A percentile compares a stretch with the other conserved stretches of the same genome.
Conservation (phyloP, 2,113 vertebrate genomes). For the Delphinus delphis region DNA sequence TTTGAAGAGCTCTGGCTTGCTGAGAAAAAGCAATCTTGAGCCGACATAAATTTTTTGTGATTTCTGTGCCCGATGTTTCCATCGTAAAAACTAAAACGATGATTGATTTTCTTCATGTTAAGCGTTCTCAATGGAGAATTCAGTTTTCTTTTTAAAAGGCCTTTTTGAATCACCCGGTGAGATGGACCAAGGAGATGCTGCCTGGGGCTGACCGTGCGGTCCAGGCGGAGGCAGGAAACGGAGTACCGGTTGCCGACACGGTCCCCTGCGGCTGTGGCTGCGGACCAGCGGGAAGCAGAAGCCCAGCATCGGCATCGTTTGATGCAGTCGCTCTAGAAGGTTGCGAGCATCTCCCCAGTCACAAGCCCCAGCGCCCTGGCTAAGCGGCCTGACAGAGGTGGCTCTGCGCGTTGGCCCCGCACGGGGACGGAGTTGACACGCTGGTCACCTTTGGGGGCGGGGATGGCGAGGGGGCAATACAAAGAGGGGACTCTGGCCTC, state of each 20-base stretch:
- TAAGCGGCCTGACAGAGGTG: background rate
- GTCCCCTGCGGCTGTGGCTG: background rate
- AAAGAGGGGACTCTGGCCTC: background rate
- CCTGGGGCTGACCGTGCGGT: background rate
- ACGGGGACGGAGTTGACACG: background rate
- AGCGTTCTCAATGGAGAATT: background rate
- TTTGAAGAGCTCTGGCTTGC: background rate
- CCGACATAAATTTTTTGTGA: background rate
- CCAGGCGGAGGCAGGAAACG: background rate
- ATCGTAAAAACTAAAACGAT: background rate
- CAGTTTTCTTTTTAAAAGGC: background rate
- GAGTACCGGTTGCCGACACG: rapidly evolving
- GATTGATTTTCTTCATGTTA: background rate
- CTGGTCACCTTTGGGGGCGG: no score
- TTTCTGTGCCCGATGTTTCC: background rate
- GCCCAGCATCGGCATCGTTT: background rate
- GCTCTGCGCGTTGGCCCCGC: background rate
- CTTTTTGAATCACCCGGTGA: background rate
- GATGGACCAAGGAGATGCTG: background rate
- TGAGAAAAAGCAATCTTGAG: background rate
- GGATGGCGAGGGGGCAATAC: no score
- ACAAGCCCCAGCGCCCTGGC: background rate
- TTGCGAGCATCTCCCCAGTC: background rate
- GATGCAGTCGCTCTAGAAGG: background rate
- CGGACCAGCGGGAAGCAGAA: background rate